A percentile compares a stretch with the other conserved stretches of the same genome.
Evolutionary conservation across 2,113 vertebrate species (phyloP).

Genomic region (Pituophis catenifer): DNA sequence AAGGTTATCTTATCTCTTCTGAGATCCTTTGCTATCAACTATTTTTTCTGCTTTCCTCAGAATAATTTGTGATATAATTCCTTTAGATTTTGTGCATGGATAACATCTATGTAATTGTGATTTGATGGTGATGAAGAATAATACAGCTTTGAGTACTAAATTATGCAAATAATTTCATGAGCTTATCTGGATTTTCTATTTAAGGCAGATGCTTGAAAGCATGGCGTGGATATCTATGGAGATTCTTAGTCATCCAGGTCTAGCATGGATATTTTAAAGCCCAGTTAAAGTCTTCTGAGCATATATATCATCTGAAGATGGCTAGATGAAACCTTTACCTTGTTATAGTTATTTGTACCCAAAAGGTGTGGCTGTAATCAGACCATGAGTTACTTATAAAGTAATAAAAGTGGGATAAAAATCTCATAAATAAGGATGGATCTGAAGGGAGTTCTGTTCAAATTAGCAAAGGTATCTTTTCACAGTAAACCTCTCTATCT

Average conservation of each 20-base stretch:
- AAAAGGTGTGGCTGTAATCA: not conserved
- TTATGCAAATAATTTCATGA: not conserved
- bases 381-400: not conserved
- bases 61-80: conserved; percentile 29
- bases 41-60: conserved; percentile 24
- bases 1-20: not conserved
- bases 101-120: not conserved
- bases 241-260: not conserved
- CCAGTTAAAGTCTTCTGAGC: not conserved
- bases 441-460: not conserved
- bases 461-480: not conserved
- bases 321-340: not conserved
- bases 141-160: not conserved
- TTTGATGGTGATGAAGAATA: not conserved
- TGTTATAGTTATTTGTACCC: not conserved
- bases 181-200: not conserved
- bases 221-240: not conserved
- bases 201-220: not conserved
- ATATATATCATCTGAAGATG: not conserved
- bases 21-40: conserved; percentile 12
- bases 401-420: not conserved
- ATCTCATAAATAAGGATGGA: not conserved
- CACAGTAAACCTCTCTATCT: not conserved
- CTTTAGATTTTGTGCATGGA: conserved; percentile 20
- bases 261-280: not conserved